A percentile compares a stretch with the other conserved stretches of the same genome.
Conservation (phyloP, 2,797 vertebrate species). For the Myoxocephalus aenaeus region DNA sequence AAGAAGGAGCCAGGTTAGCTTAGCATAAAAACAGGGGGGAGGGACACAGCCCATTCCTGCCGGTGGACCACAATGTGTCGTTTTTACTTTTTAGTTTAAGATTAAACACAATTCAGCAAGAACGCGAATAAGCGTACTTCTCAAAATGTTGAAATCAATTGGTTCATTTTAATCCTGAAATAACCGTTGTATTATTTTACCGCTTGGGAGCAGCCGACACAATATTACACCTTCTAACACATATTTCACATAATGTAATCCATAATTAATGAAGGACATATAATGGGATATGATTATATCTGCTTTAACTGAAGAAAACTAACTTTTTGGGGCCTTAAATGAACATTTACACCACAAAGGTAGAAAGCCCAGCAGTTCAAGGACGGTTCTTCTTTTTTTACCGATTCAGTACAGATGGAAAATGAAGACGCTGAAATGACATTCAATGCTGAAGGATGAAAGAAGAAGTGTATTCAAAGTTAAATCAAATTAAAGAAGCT, state of each 20-base stretch:
- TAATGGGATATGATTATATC: background rate
- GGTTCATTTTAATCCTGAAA: background rate
- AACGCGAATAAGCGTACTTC: background rate
- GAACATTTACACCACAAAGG: background rate
- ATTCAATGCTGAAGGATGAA: background rate
- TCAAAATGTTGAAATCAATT: background rate
- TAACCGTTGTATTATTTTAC: background rate
- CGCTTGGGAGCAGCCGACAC: background rate
- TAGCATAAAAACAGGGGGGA: background rate
- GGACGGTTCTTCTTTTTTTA: background rate
- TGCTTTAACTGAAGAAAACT: background rate
- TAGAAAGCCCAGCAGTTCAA: background rate
- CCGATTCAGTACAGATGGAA: background rate
- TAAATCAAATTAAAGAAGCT: background rate
- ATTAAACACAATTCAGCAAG: background rate
- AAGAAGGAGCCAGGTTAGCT: conserved; percentile 4
- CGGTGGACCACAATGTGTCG: background rate
- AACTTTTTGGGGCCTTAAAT: background rate
- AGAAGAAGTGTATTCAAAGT: background rate
- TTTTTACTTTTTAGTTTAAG: background rate
- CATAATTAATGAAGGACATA: background rate
- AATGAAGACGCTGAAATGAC: background rate
- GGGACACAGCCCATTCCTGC: no score
- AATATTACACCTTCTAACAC: no score
- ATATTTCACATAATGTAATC: background rate